Conservation (phyloP, 2,888 invertebrate genomes). For the Temnothorax rugatulus region DNA sequence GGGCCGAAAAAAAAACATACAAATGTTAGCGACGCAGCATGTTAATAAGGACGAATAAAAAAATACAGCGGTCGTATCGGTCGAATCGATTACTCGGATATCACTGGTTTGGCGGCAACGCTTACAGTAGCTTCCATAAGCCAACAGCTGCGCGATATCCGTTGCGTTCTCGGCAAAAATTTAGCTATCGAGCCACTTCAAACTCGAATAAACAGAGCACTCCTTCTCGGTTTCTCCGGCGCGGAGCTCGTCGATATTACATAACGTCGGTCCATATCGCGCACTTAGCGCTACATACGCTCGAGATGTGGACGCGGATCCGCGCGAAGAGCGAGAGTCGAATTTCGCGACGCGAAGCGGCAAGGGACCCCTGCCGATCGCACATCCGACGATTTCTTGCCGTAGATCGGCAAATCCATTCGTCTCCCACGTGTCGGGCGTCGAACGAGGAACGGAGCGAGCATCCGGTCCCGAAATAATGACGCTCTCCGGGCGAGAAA, state of each 20-base stretch:
- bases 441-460: neutral
- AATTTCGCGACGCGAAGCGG: neutral
- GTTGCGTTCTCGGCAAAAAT: slow-evolving; percentile 33
- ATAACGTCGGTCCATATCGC: neutral
- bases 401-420: neutral
- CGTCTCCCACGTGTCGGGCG: neutral
- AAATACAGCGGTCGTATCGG: neutral
- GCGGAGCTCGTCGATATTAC: slow-evolving; percentile 4
- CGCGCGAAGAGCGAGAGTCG: neutral
- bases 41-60: slow-evolving; percentile 28
- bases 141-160: slow-evolving; percentile 33
- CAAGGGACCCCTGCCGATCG: neutral
- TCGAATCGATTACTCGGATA: slow-evolving; percentile 28
- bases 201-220: slow-evolving; percentile 22
- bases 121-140: slow-evolving; percentile 30
- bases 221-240: neutral
- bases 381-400: neutral
- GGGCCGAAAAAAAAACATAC: neutral
- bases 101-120: slow-evolving; percentile 33
- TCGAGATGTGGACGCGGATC: neutral
- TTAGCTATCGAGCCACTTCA: slow-evolving; percentile 8
- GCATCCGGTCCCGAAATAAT: slow-evolving; percentile 4
- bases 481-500: slow-evolving; percentile 1
- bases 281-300: neutral
- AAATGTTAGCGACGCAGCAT: neutral